phyloP scores from a whole-genome alignment of 1,140 invertebrate species.

The Carposina sasakii region DNA sequence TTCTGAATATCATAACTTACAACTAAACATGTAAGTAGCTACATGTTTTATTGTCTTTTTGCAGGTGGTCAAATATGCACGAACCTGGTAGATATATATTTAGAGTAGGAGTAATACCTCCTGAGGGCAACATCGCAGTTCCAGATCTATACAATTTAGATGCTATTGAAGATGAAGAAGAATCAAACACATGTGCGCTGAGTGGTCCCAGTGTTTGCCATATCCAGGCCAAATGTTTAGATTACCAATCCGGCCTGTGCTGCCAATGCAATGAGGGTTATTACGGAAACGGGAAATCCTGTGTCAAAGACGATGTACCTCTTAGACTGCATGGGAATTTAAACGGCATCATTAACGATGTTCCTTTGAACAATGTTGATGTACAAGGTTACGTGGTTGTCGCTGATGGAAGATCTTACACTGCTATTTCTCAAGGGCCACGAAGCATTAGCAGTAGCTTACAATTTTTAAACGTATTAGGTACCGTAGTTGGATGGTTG shows the following conservation, averaged over 20 bases:
- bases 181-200: slow-evolving; percentile 71
- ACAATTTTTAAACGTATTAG: slow-evolving; percentile 85
- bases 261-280: slow-evolving; percentile 86
- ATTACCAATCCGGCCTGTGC: slow-evolving; percentile 89
- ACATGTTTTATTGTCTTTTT: slow-evolving; percentile 46
- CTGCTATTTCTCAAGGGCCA: slow-evolving; percentile 88
- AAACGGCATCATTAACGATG: slow-evolving; percentile 84
- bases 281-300: slow-evolving; percentile 93
- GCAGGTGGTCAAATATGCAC: slow-evolving; percentile 88
- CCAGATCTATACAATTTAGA: slow-evolving; percentile 76
- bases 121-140: slow-evolving; percentile 75
- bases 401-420: slow-evolving; percentile 90
- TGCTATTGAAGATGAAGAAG: slow-evolving; percentile 53
- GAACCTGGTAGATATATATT: slow-evolving; percentile 89
- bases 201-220: slow-evolving; percentile 82
- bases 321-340: slow-evolving; percentile 90
- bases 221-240: slow-evolving; percentile 85
- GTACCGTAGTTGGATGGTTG: slow-evolving; percentile 90
- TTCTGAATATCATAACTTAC: slow-evolving; percentile 4
- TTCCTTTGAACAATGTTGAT: slow-evolving; percentile 82
- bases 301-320: slow-evolving; percentile 86
- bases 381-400: slow-evolving; percentile 94
- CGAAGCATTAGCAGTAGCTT: slow-evolving; percentile 82
- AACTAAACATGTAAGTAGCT: too few relatives aligned
- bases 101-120: slow-evolving; percentile 79